Percentiles rank a stretch among this genome's conserved stretches.
phyloP scores from a whole-genome alignment of 2,113 vertebrate genomes.

The Vulpes ferrilata region DNA sequence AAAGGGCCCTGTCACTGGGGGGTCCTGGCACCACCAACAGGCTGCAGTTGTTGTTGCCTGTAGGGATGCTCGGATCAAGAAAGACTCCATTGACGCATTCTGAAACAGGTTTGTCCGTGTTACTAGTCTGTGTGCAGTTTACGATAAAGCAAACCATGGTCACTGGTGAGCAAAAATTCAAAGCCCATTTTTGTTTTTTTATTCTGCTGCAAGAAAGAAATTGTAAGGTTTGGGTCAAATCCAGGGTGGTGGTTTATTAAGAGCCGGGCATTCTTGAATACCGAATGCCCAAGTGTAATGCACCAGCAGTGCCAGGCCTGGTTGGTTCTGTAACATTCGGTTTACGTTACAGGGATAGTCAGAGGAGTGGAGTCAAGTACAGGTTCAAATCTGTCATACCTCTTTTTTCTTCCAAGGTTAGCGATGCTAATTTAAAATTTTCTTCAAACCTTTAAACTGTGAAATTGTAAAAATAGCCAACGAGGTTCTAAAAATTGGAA shows the following conservation, averaged over 20 bases:
- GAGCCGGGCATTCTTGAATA: neutral
- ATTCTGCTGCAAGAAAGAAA: neutral
- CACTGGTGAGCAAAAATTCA: neutral
- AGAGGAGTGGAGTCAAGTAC: neutral
- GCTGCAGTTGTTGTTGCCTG: neutral
- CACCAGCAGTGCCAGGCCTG: neutral
- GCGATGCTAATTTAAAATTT: neutral
- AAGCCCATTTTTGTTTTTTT: constrained; percentile 4
- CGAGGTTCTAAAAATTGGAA: neutral
- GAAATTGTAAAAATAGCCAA: neutral
- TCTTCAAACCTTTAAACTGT: neutral
- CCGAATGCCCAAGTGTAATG: neutral
- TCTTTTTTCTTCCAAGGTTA: neutral
- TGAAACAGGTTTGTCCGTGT: neutral
- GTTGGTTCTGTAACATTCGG: neutral
- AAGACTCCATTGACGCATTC: neutral
- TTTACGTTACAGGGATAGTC: neutral
- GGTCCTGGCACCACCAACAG: constrained; percentile 42
- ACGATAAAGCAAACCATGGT: neutral
- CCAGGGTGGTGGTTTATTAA: neutral
- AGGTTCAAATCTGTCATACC: neutral
- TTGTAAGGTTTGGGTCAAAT: neutral
- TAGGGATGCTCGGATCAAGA: neutral
- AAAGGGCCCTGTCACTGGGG: constrained; percentile 8
- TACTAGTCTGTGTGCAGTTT: neutral